phyloP scores from a whole-genome alignment of 1,140 invertebrate species.

The Tetraneura akinire region DNA sequence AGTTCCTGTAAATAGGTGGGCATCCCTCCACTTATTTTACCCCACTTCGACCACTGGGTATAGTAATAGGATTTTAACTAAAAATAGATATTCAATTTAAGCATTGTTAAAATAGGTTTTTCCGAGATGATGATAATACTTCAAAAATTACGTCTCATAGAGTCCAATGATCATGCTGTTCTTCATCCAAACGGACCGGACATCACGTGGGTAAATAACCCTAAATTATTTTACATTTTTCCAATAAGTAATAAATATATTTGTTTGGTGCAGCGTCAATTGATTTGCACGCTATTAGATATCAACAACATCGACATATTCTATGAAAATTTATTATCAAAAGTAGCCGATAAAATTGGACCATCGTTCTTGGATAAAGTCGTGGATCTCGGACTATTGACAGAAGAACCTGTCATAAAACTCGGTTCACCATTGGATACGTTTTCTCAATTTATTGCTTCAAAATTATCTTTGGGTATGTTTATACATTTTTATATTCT shows the following conservation, averaged over 20 bases:
- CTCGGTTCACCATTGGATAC: slow-evolving; percentile 87
- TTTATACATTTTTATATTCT: no score
- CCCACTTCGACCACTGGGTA: no score
- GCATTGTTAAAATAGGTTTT: slow-evolving; percentile 69
- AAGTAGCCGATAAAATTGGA: slow-evolving; percentile 76
- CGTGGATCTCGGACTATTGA: slow-evolving; percentile 85
- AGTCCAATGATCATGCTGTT: slow-evolving; percentile 79
- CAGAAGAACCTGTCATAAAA: slow-evolving; percentile 81
- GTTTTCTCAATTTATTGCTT: slow-evolving; percentile 84
- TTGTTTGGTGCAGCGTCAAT: slow-evolving; percentile 66
- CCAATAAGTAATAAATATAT: no score
- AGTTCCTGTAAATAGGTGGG: no score
- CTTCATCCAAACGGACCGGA: slow-evolving; percentile 93
- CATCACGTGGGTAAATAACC: slow-evolving; percentile 83
- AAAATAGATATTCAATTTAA: neutral
- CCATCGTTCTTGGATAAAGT: slow-evolving; percentile 71
- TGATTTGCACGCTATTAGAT: slow-evolving; percentile 84
- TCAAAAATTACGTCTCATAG: slow-evolving; percentile 85
- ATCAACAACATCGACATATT: slow-evolving; percentile 85
- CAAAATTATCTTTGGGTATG: slow-evolving; percentile 78
- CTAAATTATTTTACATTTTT: neutral
- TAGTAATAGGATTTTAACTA: no score
- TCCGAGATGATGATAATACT: slow-evolving; percentile 83
- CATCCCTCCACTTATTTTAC: no score
- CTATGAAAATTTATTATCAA: slow-evolving; percentile 87